phyloP scores from a whole-genome alignment of 2,797 vertebrate genomes.

The Stomatorhinus walkeri region DNA sequence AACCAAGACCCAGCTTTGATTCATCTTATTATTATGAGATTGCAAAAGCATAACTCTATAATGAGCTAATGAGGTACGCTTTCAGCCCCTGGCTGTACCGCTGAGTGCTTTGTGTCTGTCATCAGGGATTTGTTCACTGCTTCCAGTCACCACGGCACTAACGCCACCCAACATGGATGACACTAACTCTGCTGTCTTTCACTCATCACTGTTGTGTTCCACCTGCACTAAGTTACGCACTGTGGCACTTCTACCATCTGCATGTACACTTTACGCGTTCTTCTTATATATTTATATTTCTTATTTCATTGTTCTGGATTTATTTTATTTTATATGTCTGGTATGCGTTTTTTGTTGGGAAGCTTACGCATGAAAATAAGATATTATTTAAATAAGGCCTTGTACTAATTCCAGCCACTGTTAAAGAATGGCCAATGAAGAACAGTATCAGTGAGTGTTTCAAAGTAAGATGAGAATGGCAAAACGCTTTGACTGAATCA shows the following conservation, averaged over 20 bases:
- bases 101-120: neutral
- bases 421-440: neutral
- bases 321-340: neutral
- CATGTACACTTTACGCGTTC: neutral
- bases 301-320: neutral
- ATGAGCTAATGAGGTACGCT: neutral
- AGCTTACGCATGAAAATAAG: neutral
- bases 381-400: neutral
- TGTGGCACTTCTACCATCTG: neutral
- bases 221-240: neutral
- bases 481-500: slow-evolving; percentile 11
- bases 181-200: neutral
- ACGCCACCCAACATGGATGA: neutral
- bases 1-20: neutral
- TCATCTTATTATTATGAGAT: neutral
- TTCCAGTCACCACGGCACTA: neutral
- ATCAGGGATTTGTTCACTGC: neutral
- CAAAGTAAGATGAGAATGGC: slow-evolving; percentile 11
- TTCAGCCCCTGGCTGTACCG: neutral
- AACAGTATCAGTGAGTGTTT: neutral
- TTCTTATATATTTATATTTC: neutral
- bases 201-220: neutral
- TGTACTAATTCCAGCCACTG: neutral
- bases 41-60: neutral
- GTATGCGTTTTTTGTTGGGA: neutral